Conservation (phyloP, 1,140 invertebrate genomes). For the Drosophila jambulina region DNA sequence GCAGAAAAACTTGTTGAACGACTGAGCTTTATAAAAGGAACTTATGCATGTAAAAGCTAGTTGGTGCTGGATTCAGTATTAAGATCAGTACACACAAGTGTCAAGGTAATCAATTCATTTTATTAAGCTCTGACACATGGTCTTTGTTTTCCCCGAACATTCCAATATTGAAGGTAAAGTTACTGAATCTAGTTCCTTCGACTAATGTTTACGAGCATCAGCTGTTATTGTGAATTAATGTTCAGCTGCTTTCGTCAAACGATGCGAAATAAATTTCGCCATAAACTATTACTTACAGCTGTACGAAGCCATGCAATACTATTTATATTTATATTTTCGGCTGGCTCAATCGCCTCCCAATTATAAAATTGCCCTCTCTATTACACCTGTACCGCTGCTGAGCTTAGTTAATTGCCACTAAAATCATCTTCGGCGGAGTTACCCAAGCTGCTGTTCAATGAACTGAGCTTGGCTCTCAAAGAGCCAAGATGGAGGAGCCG, state of each 20-base stretch:
- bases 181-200: background rate
- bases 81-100: background rate
- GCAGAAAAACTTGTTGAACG: slow-evolving; percentile 19
- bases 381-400: slow-evolving; percentile 8
- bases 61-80: background rate
- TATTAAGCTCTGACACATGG: background rate
- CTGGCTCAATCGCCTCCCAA: slow-evolving; percentile 10
- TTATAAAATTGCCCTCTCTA: slow-evolving; percentile 9
- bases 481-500: slow-evolving; percentile 4
- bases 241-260: background rate
- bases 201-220: background rate
- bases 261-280: background rate
- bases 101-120: background rate
- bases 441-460: slow-evolving; percentile 44
- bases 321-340: background rate
- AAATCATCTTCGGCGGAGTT: slow-evolving; percentile 38
- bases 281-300: background rate
- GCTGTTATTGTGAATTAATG: background rate
- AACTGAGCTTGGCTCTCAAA: slow-evolving; percentile 13
- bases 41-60: background rate
- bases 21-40: slow-evolving; percentile 14
- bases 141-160: background rate
- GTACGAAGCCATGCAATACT: slow-evolving; percentile 1
- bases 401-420: slow-evolving; percentile 14
- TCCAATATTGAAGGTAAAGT: background rate